phyloP scores from a whole-genome alignment of 2,113 vertebrate genomes.

The Hiodon alosoides region DNA sequence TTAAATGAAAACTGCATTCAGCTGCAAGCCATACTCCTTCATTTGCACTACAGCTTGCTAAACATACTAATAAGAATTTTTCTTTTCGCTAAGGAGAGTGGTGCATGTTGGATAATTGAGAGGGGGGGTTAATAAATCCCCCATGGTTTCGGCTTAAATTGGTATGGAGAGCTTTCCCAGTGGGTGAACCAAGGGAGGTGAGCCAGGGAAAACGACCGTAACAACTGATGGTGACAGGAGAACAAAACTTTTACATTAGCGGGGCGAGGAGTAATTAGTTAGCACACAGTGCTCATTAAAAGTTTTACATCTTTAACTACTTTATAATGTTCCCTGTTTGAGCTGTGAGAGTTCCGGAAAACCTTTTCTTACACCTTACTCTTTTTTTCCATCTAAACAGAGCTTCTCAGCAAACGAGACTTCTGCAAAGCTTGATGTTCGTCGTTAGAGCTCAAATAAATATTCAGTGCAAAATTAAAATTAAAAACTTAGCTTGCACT shows the following conservation, averaged over 20 bases:
- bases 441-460: slow-evolving; percentile 6
- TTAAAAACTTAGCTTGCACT: background rate
- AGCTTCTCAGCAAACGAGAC: slow-evolving; percentile 12
- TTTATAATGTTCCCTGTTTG: slow-evolving; percentile 40
- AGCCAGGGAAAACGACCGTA: slow-evolving; percentile 63
- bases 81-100: slow-evolving; percentile 49
- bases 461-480: slow-evolving; percentile 6
- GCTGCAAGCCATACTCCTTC: background rate
- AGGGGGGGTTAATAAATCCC: slow-evolving; percentile 68
- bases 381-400: slow-evolving; percentile 10
- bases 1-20: background rate
- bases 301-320: slow-evolving; percentile 48
- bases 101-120: slow-evolving; percentile 35
- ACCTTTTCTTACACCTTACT: background rate
- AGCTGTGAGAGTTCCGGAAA: slow-evolving; percentile 11
- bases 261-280: slow-evolving; percentile 50
- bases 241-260: slow-evolving; percentile 55
- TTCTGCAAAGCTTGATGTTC: background rate
- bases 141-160: slow-evolving; percentile 58
- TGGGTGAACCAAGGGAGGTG: slow-evolving; percentile 62
- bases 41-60: background rate
- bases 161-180: slow-evolving; percentile 57
- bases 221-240: slow-evolving; percentile 44
- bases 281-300: slow-evolving; percentile 61
- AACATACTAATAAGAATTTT: slow-evolving; percentile 52